phyloP scores from a whole-genome alignment of 2,113 vertebrate species.

The Atrichornis clamosus region DNA sequence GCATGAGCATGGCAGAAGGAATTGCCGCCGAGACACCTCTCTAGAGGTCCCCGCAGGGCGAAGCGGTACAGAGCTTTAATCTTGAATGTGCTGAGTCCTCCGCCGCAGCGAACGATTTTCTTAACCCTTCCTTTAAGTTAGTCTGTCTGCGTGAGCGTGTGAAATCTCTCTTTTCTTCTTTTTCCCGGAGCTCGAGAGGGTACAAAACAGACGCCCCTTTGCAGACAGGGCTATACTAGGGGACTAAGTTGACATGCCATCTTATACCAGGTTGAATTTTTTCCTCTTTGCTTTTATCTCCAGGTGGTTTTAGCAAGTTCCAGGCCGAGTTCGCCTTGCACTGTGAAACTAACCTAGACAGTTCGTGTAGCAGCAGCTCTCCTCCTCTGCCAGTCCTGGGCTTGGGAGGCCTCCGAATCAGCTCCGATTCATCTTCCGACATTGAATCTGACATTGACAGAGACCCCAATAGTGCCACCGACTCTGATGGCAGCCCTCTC shows the following conservation, averaged over 20 bases:
- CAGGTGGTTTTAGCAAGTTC: conserved; percentile 95
- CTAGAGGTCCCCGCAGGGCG: neutral
- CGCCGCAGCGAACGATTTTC: neutral
- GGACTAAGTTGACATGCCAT: neutral
- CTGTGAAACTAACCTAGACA: conserved; percentile 92
- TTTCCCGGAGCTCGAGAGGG: neutral
- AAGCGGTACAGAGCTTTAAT: neutral
- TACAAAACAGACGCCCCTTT: neutral
- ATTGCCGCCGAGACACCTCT: neutral
- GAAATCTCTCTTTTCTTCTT: neutral
- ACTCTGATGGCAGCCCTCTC: conserved; percentile 91
- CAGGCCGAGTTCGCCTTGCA: conserved; percentile 86
- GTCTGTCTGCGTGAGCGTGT: neutral
- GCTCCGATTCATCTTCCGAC: conserved; percentile 93
- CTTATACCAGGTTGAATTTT: conserved; percentile 22
- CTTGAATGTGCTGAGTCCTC: neutral
- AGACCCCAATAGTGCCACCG: conserved; percentile 90
- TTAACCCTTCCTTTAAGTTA: neutral
- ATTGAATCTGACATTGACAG: conserved; percentile 94
- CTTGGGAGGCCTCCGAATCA: conserved; percentile 91
- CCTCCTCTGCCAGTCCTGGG: conserved; percentile 88
- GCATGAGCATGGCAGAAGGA: neutral
- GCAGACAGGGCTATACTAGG: neutral
- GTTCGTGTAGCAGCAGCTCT: conserved; percentile 82
- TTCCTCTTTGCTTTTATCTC: neutral